Evolutionary conservation across 1,140 invertebrate genomes (phyloP), one percentile per base, ranked within the genome.

Genomic region (Bathynomus jamesi): DNA sequence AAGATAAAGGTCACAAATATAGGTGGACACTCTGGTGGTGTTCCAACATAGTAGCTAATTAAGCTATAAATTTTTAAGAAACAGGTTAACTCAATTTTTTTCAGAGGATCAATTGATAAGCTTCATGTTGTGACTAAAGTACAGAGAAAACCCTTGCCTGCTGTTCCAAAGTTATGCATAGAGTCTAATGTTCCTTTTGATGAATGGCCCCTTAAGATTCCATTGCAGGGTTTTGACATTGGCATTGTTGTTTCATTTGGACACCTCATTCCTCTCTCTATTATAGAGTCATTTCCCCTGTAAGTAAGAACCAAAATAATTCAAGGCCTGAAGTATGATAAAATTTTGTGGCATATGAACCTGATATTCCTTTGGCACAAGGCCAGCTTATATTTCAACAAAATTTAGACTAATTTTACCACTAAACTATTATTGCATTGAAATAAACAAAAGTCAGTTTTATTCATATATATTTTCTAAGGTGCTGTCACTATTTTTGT

Each of bases 241-340:
- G 83, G 83, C 31, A 77, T 84, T 27, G 79, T 84, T 4, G 83
- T 80, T 3, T 84, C 83, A 10, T 84, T 84, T 79, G 83, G 83
- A 8, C 78, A 82, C 66, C 76, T 84, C 17, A 82, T 84, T 65
- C 82, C 83, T 30, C 63, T 73, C 27, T 66, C 69, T 27, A 61
- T 81, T 11, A 84, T 84, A 30, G 29, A 79, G 27, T 74, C 76
- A 53, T 84, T 84, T 78, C 80, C 81, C 70, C 80, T 80, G 82
- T 83, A 79, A 80, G 80, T 80, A n/a, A n/a, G n/a, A 10, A 46
- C n/a, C 10, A 46, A 46, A 46, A 46, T 46, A 27, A n/a, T 27
- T 28, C 10, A 65, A 60, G 31, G 10, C n/a, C n/a, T 46, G 40
- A 46, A 10, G n/a, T 46, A 10, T 46, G 40, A 10, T 11, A 46